These are phyloP conservation scores for Ypsolopha sequella DNA, from an alignment of 2,888 invertebrate genomes.

Conservation along the genomic window DNA sequence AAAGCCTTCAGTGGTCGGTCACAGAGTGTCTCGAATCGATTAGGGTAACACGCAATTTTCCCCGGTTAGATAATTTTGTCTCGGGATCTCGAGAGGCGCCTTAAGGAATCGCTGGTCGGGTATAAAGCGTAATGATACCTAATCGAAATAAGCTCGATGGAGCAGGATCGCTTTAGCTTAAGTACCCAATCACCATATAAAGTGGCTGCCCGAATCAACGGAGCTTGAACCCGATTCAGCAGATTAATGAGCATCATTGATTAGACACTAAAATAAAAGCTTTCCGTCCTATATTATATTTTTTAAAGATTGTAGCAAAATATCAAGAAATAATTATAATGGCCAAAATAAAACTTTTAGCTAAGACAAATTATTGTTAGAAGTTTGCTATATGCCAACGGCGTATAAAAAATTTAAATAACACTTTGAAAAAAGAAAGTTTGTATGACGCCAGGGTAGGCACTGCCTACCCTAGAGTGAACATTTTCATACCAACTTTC, in stretches of 20 bases:
- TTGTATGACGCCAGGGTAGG: too few relatives aligned
- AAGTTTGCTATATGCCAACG: too few relatives aligned
- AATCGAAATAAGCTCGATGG: conserved; percentile 6
- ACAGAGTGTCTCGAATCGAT: neutral
- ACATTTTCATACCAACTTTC: too few relatives aligned
- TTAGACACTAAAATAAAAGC: conserved; percentile 11
- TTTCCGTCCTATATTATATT: neutral
- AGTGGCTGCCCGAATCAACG: conserved; percentile 40
- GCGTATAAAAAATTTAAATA: too few relatives aligned
- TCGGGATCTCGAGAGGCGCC: neutral
- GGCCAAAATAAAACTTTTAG: too few relatives aligned
- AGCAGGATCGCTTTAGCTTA: conserved; percentile 32
- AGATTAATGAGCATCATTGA: conserved; percentile 42
- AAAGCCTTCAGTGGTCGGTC: neutral
- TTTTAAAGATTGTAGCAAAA: too few relatives aligned
- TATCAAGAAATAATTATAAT: too few relatives aligned
- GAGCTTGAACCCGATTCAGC: conserved; percentile 33
- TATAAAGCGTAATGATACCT: conserved; percentile 4
- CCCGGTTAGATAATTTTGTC: neutral
- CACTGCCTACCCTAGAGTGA: too few relatives aligned
- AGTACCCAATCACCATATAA: conserved; percentile 57
- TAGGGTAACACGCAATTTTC: conserved; percentile 1
- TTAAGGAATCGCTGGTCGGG: neutral
- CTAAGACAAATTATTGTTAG: too few relatives aligned
- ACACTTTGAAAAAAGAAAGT: too few relatives aligned